Conservation (phyloP, 2,797 vertebrate species). For the Gallinago nigripennis region DNA sequence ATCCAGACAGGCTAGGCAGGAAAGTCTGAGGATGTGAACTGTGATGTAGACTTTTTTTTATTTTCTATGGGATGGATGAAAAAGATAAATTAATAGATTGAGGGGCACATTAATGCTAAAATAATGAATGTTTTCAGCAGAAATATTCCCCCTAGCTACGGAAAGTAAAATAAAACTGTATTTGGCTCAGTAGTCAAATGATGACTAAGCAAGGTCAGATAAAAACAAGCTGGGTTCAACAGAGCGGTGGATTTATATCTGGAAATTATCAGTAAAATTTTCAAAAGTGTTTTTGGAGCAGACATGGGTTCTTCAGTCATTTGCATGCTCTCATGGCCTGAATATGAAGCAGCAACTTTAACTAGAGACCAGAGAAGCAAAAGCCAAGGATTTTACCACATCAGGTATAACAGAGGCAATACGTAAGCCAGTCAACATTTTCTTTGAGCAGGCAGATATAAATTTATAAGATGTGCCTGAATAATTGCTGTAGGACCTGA, state of each 20-base stretch:
- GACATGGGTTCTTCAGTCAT: not conserved
- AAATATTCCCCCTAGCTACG: not conserved
- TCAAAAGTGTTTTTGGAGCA: not conserved
- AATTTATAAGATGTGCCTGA: not conserved
- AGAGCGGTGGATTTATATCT: not conserved
- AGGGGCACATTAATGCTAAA: not conserved
- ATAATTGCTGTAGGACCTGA: not conserved
- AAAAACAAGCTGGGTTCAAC: not conserved
- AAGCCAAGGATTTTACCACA: not conserved
- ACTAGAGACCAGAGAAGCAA: not conserved
- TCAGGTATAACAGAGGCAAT: not conserved
- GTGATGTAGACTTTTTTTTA: not conserved
- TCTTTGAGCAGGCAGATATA: not conserved
- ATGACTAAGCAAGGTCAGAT: not conserved
- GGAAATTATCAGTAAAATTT: not conserved
- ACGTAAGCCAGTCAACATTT: not conserved
- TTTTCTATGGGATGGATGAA: not conserved
- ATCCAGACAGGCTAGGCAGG: not conserved
- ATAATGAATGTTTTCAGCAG: not conserved
- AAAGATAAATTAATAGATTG: not conserved
- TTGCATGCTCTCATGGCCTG: not conserved
- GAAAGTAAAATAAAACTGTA: not conserved
- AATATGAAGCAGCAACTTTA: not conserved
- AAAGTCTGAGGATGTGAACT: not conserved
- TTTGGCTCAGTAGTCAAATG: not conserved